Evolutionary conservation across 2,888 invertebrate species (phyloP).

Genomic region (Chymomyza fuscimana): DNA sequence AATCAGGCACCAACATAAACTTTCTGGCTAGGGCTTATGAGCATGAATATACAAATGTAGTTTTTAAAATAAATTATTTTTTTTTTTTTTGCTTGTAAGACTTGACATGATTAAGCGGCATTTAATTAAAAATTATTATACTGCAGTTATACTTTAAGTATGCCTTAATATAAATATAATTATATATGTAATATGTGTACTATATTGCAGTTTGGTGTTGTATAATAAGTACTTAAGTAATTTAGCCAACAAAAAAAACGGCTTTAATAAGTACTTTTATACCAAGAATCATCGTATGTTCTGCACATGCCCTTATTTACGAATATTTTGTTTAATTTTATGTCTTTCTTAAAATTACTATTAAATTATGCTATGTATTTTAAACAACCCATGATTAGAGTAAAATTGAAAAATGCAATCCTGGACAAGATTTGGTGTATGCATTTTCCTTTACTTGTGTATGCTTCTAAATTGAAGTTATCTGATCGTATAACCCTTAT

Average conservation of each 20-base stretch:
- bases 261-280: constrained; percentile 42
- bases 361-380: constrained; percentile 62
- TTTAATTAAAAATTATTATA: not conserved
- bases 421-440: constrained; percentile 69
- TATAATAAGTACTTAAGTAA: not conserved
- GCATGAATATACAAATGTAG: not conserved
- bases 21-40: not conserved
- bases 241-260: constrained; percentile 65
- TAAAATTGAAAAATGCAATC: constrained; percentile 75
- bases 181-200: constrained; percentile 19
- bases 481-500: not conserved
- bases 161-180: constrained; percentile 9
- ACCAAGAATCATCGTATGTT: constrained; percentile 18
- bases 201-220: constrained; percentile 12
- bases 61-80: too few species aligned
- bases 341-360: constrained; percentile 53
- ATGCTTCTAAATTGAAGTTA: not conserved
- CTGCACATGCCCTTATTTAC: constrained; percentile 64
- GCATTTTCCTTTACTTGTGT: constrained; percentile 45
- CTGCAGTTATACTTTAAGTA: constrained; percentile 3
- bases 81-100: too few species aligned
- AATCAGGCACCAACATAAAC: not conserved
- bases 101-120: too few species aligned
- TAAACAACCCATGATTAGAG: constrained; percentile 76
- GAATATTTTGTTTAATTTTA: constrained; percentile 40